Base-by-base conservation (phyloP, 2,888 invertebrate genomes). In the Eilema griseolum region DNA sequence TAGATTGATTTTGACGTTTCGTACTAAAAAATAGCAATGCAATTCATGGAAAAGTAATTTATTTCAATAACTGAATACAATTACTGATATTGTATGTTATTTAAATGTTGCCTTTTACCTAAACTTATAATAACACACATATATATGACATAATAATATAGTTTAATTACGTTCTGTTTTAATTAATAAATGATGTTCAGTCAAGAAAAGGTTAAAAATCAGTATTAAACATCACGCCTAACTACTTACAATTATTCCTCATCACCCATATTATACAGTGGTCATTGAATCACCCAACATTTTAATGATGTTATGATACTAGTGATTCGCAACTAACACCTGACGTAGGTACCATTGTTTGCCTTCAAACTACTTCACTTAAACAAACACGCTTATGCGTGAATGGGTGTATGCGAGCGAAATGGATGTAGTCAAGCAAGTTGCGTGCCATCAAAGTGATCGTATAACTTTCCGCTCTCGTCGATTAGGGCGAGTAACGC, bases 401-500 rank as follows among this genome's bases (percentile, higher is more conserved):
- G 59, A 66, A 66, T 66, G 26, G 24, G 12, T 59, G 41, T 41
- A 41, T 57, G 56, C 31, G 46, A 57, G 56, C 66, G 28, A 66
- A 37, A 33, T 52, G 37, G 57, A 12, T 28, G 41, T 60, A 59
- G 59, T 41, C n/a, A 67, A 72, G 73, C 70, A 85, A 86, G 78
- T 85, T 79, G 79, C 76, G 81, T 81, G 76, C 84, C 86, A 90
- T 91, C 88, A 90, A 90, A 89, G 86, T 89, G 90, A 90, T 91
- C 89, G 88, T 83, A 81, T 82, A 92, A 93, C 88, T 92, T 89
- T 75, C 77, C 81, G 82, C 86, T 87, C 84, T 81, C 83, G 88
- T 90, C 91, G 92, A 92, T 93, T 91, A 92, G 85, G 84, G 89
- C 87, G 87, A 90, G 89, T 90, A 91, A 91, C 88, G 87, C 85